Percentiles rank a stretch among this genome's conserved stretches.
Evolutionary conservation across 1,140 invertebrate species (phyloP).

Genomic region (Diabrotica virgifera): DNA sequence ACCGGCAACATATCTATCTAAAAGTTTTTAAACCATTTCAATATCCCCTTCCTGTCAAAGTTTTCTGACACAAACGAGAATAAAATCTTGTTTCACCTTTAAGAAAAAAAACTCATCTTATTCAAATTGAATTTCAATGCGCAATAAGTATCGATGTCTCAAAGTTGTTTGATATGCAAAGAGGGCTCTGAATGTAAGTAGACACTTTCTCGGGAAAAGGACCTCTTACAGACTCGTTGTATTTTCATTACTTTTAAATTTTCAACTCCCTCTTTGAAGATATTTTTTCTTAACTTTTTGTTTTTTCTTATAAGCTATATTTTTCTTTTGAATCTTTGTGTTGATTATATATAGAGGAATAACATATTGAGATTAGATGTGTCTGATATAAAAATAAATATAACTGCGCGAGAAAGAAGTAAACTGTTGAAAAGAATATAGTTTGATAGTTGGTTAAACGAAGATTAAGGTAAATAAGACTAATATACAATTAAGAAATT

Average conservation of each 20-base stretch:
- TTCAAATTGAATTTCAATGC: slow-evolving; percentile 3
- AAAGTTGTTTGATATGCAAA: slow-evolving; percentile 3
- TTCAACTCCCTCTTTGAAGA: neutral
- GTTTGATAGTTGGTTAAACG: no score
- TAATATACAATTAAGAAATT: no score
- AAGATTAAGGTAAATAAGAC: no score
- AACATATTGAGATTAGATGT: no score
- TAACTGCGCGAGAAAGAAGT: no score
- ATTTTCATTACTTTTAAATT: slow-evolving; percentile 1
- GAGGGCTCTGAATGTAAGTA: slow-evolving; percentile 2
- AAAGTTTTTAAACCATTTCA: slow-evolving; percentile 1
- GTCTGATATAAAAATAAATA: no score
- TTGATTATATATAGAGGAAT: no score
- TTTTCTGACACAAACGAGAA: neutral
- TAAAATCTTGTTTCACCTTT: slow-evolving; percentile 1
- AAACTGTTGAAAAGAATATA: no score
- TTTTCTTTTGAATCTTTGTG: no score
- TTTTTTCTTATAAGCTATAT: no score
- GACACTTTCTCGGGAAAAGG: slow-evolving; percentile 1
- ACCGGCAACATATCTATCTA: neutral
- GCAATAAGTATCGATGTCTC: slow-evolving; percentile 2
- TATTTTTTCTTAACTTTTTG: neutral
- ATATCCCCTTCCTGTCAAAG: neutral
- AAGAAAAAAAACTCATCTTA: slow-evolving; percentile 1
- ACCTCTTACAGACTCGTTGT: neutral